Conservation (phyloP, 2,888 invertebrate genomes). For the Chrysomela aeneicollis region DNA sequence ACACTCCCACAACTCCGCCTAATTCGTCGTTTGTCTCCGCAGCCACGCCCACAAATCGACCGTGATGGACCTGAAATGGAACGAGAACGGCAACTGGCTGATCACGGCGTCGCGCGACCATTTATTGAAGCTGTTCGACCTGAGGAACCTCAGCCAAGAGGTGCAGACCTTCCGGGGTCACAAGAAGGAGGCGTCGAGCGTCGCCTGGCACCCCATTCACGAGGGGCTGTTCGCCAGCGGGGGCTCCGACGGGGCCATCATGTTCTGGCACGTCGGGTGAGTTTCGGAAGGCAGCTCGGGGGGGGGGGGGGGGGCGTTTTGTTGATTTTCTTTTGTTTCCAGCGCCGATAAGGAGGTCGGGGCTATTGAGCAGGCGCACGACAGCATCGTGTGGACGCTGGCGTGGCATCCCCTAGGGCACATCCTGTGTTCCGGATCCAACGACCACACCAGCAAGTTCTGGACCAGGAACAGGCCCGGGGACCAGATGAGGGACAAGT, state of each 20-base stretch:
- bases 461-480: conserved; percentile 99
- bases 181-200: conserved; percentile 97
- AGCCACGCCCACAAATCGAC: conserved; percentile 99
- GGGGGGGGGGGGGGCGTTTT: too few relatives aligned
- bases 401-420: conserved; percentile 99
- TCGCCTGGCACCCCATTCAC: conserved; percentile 98
- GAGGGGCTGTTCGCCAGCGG: conserved; percentile 98
- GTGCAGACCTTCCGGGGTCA: conserved; percentile 98
- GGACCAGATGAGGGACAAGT: conserved; percentile 97
- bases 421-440: conserved; percentile 98
- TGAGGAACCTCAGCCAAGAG: conserved; percentile 94
- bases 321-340: conserved; percentile 30
- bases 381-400: conserved; percentile 98
- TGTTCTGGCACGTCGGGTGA: conserved; percentile 98
- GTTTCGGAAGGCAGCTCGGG: conserved; percentile 42
- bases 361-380: conserved; percentile 97
- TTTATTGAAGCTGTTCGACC: conserved; percentile 95
- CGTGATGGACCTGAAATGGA: conserved; percentile 99
- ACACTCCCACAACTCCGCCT: neutral
- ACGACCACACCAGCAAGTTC: conserved; percentile 98
- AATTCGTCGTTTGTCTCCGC: conserved; percentile 30
- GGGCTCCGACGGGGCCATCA: conserved; percentile 97
- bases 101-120: conserved; percentile 98
- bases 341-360: conserved; percentile 98
- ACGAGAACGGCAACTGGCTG: conserved; percentile 98